phyloP scores from a whole-genome alignment of 2,797 vertebrate species.

The Bradypodion pumilum region DNA sequence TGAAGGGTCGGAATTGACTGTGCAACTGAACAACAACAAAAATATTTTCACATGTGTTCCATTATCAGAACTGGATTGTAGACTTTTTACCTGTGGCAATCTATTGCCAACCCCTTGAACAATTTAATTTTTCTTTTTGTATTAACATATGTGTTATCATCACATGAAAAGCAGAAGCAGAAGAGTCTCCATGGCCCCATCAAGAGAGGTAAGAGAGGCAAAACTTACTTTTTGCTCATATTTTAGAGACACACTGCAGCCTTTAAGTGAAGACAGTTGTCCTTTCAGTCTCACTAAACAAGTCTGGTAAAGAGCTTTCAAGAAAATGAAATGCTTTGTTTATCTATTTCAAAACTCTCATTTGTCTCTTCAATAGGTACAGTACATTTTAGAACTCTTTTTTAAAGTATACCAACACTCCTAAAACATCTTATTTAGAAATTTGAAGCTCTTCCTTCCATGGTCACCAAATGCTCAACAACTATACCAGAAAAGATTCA shows the following conservation, averaged over 20 bases:
- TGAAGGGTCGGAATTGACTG: too few relatives aligned
- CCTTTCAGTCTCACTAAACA: constrained; percentile 26
- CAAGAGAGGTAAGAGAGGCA: background rate
- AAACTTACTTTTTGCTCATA: constrained; percentile 35
- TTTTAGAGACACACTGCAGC: constrained; percentile 22
- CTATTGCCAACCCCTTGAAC: background rate
- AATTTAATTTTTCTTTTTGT: constrained; percentile 5
- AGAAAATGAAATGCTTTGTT: constrained; percentile 5
- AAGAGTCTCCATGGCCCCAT: constrained; percentile 14
- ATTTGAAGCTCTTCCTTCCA: constrained; percentile 63
- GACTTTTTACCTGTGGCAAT: background rate
- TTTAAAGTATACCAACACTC: constrained; percentile 48
- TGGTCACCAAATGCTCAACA: constrained; percentile 54
- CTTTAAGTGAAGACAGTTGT: constrained; percentile 21
- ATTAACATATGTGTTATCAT: background rate
- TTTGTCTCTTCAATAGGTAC: constrained; percentile 18
- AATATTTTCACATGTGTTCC: background rate
- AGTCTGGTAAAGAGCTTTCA: background rate
- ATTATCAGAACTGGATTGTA: background rate
- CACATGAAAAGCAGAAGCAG: background rate
- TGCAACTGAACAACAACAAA: too few relatives aligned
- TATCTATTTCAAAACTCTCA: constrained; percentile 17
- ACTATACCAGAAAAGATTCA: constrained; percentile 54
- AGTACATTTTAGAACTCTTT: constrained; percentile 11
- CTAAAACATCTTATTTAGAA: constrained; percentile 40